A percentile compares a stretch with the other conserved stretches of the same genome.
Evolutionary conservation across 92 coral and sea anemone genomes (phyloP).

Genomic region (Bergia sp.): DNA sequence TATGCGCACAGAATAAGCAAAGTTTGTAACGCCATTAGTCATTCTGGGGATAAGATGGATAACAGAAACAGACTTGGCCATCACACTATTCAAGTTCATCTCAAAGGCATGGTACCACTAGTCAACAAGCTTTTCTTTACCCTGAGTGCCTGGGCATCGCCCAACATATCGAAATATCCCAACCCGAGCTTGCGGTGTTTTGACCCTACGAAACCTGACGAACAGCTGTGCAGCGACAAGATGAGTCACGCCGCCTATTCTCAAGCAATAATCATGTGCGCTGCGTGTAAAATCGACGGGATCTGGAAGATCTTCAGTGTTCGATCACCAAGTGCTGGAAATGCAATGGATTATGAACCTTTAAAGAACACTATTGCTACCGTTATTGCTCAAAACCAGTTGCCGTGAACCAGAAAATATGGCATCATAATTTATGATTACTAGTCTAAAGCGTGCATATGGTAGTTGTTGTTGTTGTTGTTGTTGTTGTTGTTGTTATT

Average conservation of each 20-base stretch:
- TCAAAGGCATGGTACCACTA: slow-evolving; percentile 63
- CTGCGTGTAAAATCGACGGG: slow-evolving; percentile 73
- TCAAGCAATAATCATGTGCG: slow-evolving; percentile 92
- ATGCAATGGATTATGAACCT: slow-evolving; percentile 73
- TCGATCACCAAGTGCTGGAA: slow-evolving; percentile 69
- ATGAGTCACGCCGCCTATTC: slow-evolving; percentile 88
- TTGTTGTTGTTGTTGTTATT: too few species aligned
- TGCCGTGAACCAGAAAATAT: neutral
- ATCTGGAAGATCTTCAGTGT: slow-evolving; percentile 86
- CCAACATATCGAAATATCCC: slow-evolving; percentile 81
- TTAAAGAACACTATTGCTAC: slow-evolving; percentile 56
- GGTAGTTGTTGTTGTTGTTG: too few species aligned
- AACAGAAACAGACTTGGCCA: slow-evolving; percentile 56
- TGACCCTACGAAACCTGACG: slow-evolving; percentile 75
- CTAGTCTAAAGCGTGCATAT: too few species aligned
- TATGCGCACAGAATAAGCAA: slow-evolving; percentile 7
- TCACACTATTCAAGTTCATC: slow-evolving; percentile 77
- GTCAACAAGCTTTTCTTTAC: slow-evolving; percentile 85
- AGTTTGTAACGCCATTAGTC: slow-evolving; percentile 57
- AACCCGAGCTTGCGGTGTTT: slow-evolving; percentile 84
- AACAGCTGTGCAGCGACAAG: slow-evolving; percentile 82
- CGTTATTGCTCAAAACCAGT: slow-evolving; percentile 46
- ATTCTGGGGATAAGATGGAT: slow-evolving; percentile 91
- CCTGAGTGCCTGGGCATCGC: slow-evolving; percentile 85
- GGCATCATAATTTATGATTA: too few species aligned